Conservation (phyloP, 2,888 invertebrate genomes). For the Sthenelais limicola region DNA sequence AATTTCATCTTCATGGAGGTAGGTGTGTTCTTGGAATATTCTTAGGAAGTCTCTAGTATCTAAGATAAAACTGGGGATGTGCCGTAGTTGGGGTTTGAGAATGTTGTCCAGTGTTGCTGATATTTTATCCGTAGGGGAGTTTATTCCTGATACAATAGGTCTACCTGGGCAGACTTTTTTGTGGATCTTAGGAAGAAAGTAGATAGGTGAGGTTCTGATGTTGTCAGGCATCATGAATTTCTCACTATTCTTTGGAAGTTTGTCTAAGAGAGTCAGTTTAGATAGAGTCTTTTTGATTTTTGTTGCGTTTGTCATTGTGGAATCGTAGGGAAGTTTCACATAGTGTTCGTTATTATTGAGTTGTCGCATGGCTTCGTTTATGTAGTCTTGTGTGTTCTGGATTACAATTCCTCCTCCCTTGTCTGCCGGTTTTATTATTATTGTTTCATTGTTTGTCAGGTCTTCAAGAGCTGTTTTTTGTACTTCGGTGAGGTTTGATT, state of each 20-base stretch:
- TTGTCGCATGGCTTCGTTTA: no score
- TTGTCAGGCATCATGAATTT: neutral
- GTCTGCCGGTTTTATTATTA: no score
- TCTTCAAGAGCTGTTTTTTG: no score
- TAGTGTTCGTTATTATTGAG: no score
- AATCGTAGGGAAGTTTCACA: no score
- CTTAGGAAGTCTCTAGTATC: neutral
- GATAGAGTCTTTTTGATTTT: neutral
- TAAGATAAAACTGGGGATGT: neutral
- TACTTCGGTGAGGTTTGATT: no score
- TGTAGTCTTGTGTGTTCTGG: no score
- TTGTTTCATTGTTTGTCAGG: no score
- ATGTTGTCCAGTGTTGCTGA: neutral
- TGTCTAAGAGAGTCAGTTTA: neutral
- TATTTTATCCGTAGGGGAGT: neutral
- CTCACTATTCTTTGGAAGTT: neutral
- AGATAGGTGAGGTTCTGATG: constrained; percentile 7
- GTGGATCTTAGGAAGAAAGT: neutral
- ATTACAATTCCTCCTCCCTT: no score
- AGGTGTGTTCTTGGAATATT: neutral
- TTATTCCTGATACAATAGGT: constrained; percentile 4
- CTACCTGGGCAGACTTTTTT: neutral
- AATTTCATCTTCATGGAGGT: neutral
- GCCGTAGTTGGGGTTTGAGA: neutral
- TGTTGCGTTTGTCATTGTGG: neutral